Conservation (phyloP, 2,113 vertebrate genomes). For the Desmodus rotundus region DNA sequence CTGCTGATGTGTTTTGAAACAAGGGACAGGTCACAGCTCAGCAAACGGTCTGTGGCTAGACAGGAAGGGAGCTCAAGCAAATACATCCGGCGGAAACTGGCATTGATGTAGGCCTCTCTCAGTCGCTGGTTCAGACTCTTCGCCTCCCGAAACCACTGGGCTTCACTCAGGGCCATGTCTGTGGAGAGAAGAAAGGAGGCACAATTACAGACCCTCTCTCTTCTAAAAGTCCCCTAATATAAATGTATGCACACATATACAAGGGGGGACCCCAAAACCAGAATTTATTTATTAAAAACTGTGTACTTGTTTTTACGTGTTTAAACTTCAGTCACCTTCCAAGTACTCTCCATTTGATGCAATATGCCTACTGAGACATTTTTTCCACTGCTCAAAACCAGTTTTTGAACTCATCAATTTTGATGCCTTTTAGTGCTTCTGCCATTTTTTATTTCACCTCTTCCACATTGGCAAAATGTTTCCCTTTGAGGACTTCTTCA, state of each 20-base stretch:
- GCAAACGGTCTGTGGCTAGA: constrained; percentile 26
- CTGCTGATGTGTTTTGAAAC: constrained; percentile 52
- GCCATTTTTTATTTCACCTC: too few relatives aligned
- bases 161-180: constrained; percentile 9
- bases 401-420: too few relatives aligned
- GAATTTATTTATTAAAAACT: too few relatives aligned
- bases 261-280: neutral
- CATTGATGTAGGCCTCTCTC: constrained; percentile 26
- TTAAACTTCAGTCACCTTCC: too few relatives aligned
- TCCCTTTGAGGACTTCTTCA: too few relatives aligned
- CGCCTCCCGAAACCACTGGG: constrained; percentile 44
- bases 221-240: neutral
- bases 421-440: too few relatives aligned
- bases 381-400: too few relatives aligned
- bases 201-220: neutral
- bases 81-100: constrained; percentile 39
- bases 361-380: too few relatives aligned
- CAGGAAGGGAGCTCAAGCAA: constrained; percentile 40
- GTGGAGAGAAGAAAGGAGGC: neutral
- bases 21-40: constrained; percentile 59
- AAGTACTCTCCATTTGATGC: too few relatives aligned
- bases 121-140: constrained; percentile 47
- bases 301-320: too few relatives aligned
- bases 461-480: too few relatives aligned
- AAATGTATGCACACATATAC: neutral